These are phyloP conservation scores for Drosophila nasuta DNA, from an alignment of 1,140 invertebrate genomes.

Conservation along the genomic window DNA sequence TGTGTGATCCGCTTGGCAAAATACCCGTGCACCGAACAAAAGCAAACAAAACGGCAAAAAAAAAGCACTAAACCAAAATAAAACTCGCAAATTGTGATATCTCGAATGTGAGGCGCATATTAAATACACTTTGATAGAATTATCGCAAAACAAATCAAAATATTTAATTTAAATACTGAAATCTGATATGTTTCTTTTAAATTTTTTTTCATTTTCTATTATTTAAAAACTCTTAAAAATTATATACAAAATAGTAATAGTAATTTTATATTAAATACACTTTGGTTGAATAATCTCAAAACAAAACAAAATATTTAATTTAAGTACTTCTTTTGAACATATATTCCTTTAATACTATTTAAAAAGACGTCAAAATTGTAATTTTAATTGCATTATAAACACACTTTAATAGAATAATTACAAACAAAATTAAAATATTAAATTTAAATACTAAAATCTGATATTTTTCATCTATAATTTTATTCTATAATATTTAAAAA, in stretches of 20 bases:
- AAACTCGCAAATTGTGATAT: conserved; percentile 18
- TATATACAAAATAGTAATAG: too few species aligned
- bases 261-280: too few species aligned
- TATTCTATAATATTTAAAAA: too few species aligned
- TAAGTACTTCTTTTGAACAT: too few species aligned
- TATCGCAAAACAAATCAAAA: not conserved
- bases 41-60: conserved; percentile 76
- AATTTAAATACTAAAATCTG: not conserved
- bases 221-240: too few species aligned
- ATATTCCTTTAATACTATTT: too few species aligned
- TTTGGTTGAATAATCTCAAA: too few species aligned
- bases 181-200: too few species aligned
- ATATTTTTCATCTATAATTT: too few species aligned
- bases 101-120: not conserved
- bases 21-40: conserved; percentile 64
- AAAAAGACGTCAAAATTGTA: too few species aligned
- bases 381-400: not conserved
- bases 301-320: too few species aligned
- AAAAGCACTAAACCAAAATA: conserved; percentile 11
- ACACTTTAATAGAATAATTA: conserved; percentile 2
- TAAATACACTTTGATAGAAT: conserved; percentile 18
- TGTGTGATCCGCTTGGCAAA: conserved; percentile 67
- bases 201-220: too few species aligned
- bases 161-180: not conserved
- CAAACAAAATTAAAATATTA: not conserved